phyloP scores from a whole-genome alignment of 2,113 vertebrate species.

The Upupa epops region DNA sequence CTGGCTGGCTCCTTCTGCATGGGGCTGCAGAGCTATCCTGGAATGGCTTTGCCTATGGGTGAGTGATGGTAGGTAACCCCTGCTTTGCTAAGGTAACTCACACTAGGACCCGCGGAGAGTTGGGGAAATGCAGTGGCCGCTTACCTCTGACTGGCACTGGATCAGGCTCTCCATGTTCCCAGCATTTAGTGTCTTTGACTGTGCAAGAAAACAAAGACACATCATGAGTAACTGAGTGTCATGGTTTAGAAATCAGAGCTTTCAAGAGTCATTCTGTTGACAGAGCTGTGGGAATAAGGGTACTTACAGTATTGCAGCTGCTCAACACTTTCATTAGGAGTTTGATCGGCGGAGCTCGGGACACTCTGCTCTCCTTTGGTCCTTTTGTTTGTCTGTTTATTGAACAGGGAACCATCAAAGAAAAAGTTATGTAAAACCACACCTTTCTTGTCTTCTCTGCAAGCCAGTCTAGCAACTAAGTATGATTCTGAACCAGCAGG shows the following conservation, averaged over 20 bases:
- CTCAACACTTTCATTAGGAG: slow-evolving; percentile 91
- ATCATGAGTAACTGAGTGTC: not conserved
- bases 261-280: not conserved
- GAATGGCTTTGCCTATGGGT: accelerated
- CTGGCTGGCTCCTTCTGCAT: not conserved
- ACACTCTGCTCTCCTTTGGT: slow-evolving; percentile 47
- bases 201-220: slow-evolving; percentile 18
- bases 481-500: not conserved
- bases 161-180: slow-evolving; percentile 84
- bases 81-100: not conserved
- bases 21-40: accelerated
- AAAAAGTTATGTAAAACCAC: not conserved
- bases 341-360: slow-evolving; percentile 60
- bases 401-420: not conserved
- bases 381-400: slow-evolving; percentile 75
- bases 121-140: not conserved
- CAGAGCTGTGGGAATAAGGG: not conserved
- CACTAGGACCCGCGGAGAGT: not conserved
- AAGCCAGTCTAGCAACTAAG: not conserved
- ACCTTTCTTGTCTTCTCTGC: not conserved
- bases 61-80: not conserved
- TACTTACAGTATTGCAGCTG: slow-evolving; percentile 82
- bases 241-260: not conserved
- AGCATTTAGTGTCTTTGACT: slow-evolving; percentile 89
- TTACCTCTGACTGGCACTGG: slow-evolving; percentile 82